A percentile compares a stretch with the other conserved stretches of the same genome.
Evolutionary conservation across 2,113 vertebrate genomes (phyloP).

Genomic region (Seriola quinqueradiata): DNA sequence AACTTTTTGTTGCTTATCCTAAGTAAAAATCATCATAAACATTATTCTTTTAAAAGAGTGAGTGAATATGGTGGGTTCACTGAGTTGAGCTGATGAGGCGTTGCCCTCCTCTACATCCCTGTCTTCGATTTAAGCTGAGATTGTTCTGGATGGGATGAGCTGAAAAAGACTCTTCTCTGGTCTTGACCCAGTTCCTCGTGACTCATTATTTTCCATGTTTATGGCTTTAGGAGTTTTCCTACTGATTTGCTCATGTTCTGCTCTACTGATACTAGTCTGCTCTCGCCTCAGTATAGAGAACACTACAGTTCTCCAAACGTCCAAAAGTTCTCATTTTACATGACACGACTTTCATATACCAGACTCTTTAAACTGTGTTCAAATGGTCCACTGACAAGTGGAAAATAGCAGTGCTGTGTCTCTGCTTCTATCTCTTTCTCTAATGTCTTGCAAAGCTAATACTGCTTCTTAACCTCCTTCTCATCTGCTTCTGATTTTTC

Average conservation of each 20-base stretch:
- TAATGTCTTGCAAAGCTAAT: neutral
- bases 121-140: neutral
- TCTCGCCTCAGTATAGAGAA: neutral
- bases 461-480: neutral
- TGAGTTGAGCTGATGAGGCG: neutral
- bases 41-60: too few relatives aligned
- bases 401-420: neutral
- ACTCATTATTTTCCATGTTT: constrained; percentile 39
- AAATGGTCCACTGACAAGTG: neutral
- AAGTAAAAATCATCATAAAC: too few relatives aligned
- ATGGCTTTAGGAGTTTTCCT: constrained; percentile 21
- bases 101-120: neutral
- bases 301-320: neutral
- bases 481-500: neutral
- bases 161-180: constrained; percentile 1
- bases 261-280: neutral
- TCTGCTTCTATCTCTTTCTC: neutral
- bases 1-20: too few relatives aligned
- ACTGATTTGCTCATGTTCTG: neutral
- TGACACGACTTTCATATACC: neutral
- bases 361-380: constrained; percentile 5
- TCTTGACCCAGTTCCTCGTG: constrained; percentile 27
- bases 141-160: neutral
- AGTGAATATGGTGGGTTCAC: too few relatives aligned
- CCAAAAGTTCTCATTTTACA: neutral